These are phyloP conservation scores for Muscicapa striata DNA, from an alignment of 2,797 vertebrate species.

Conservation along the genomic window DNA sequence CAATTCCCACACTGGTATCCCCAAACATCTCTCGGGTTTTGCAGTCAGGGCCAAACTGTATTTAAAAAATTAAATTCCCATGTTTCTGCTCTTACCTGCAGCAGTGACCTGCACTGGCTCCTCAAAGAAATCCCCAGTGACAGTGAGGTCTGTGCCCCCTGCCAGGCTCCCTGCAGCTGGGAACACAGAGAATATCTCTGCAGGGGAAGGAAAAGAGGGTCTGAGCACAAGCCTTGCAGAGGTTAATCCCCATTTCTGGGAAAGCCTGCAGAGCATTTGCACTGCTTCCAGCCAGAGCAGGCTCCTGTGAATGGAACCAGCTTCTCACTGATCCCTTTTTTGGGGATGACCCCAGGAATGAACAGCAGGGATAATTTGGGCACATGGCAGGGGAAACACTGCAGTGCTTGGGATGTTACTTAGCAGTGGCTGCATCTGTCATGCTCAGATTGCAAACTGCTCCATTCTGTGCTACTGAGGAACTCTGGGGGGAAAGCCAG, in stretches of 20 bases:
- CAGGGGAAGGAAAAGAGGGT: not conserved
- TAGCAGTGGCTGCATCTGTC: not conserved
- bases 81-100: conserved; percentile 64
- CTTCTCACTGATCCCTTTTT: not conserved
- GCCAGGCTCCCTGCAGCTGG: conserved; percentile 72
- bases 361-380: not conserved
- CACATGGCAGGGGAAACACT: not conserved
- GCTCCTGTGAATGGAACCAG: not conserved
- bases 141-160: conserved; percentile 71
- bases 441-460: not conserved
- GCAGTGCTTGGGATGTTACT: not conserved
- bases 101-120: conserved; percentile 51
- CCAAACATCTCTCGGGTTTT: not conserved
- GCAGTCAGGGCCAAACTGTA: not conserved
- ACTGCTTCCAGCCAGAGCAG: not conserved
- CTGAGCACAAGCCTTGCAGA: not conserved
- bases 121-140: conserved; percentile 76
- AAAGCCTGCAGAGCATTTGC: not conserved
- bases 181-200: conserved; percentile 72
- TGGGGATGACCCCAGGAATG: not conserved
- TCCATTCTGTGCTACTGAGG: not conserved
- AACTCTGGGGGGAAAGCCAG: accelerated
- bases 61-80: accelerated
- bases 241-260: not conserved
- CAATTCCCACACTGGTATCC: accelerated